Evolutionary conservation across 2,113 vertebrate genomes (phyloP).

Genomic region (Acanthisitta chloris): DNA sequence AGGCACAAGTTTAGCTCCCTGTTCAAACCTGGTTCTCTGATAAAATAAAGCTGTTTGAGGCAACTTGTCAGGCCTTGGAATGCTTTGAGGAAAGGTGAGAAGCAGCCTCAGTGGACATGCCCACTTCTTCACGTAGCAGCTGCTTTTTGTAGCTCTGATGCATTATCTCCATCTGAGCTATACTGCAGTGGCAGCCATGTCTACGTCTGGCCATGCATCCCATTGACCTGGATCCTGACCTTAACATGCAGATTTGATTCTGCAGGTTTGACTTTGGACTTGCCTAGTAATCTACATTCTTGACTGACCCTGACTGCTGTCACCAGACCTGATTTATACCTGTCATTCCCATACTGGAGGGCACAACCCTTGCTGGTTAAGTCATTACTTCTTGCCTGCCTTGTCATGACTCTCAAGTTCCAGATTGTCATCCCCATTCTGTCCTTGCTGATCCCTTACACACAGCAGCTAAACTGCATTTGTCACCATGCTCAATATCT

Average conservation of each 20-base stretch:
- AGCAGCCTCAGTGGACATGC: background rate
- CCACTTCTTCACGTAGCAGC: background rate
- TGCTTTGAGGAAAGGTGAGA: background rate
- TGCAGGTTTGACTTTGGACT: background rate
- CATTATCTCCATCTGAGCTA: fast-evolving
- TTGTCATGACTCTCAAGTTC: background rate
- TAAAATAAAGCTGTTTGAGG: background rate
- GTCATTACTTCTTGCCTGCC: background rate
- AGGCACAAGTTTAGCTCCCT: background rate
- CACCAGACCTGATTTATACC: background rate
- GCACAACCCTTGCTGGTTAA: background rate
- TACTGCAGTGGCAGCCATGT: background rate
- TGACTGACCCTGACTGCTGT: background rate
- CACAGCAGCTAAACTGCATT: background rate
- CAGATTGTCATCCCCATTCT: background rate
- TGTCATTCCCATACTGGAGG: background rate
- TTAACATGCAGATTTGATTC: background rate
- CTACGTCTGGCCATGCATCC: background rate
- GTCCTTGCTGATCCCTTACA: background rate
- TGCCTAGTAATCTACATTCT: background rate
- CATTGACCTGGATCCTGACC: background rate
- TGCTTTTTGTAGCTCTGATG: background rate
- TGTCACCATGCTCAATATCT: background rate
- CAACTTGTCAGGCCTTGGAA: background rate
- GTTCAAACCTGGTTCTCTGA: background rate